Percentiles rank a stretch among this genome's conserved stretches.
phyloP scores from a whole-genome alignment of 2,888 invertebrate species.

The Nematopogon swammerdamellus region DNA sequence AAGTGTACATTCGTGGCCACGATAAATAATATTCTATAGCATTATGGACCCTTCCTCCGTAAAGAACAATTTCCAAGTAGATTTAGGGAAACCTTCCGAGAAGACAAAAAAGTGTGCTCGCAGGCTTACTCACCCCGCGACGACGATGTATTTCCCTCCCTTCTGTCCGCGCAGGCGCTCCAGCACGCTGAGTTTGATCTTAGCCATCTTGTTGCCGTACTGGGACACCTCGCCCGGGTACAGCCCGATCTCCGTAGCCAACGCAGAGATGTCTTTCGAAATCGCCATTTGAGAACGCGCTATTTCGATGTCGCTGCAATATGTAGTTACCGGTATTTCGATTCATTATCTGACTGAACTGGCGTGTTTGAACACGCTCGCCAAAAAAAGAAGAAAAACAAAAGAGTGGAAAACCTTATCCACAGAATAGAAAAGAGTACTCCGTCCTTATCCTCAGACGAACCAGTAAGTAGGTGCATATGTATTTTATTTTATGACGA shows the following conservation, averaged over 20 bases:
- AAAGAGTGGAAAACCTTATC: too few species aligned
- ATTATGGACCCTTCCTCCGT: too few species aligned
- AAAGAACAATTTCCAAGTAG: too few species aligned
- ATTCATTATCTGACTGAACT: too few species aligned
- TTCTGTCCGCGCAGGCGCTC: constrained; percentile 66
- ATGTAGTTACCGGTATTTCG: constrained; percentile 3
- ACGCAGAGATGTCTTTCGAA: constrained; percentile 66
- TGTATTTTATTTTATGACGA: too few species aligned
- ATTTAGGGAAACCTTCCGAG: too few species aligned
- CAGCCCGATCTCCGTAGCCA: constrained; percentile 86
- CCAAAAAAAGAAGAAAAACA: constrained; percentile 7
- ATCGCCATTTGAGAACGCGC: constrained; percentile 79
- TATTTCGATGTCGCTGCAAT: constrained; percentile 80
- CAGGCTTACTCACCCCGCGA: constrained; percentile 75
- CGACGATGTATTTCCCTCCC: constrained; percentile 90
- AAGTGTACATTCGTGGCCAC: too few species aligned
- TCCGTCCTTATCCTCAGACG: too few species aligned
- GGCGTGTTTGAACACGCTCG: constrained; percentile 11
- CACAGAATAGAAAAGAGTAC: too few species aligned
- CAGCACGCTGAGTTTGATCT: constrained; percentile 79
- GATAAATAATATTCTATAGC: too few species aligned
- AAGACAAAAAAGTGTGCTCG: too few species aligned
- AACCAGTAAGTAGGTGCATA: too few species aligned
- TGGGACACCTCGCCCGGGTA: constrained; percentile 76
- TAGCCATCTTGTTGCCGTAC: constrained; percentile 94